phyloP scores from a whole-genome alignment of 1,140 invertebrate genomes.

The Philotrypesis tridentata region DNA sequence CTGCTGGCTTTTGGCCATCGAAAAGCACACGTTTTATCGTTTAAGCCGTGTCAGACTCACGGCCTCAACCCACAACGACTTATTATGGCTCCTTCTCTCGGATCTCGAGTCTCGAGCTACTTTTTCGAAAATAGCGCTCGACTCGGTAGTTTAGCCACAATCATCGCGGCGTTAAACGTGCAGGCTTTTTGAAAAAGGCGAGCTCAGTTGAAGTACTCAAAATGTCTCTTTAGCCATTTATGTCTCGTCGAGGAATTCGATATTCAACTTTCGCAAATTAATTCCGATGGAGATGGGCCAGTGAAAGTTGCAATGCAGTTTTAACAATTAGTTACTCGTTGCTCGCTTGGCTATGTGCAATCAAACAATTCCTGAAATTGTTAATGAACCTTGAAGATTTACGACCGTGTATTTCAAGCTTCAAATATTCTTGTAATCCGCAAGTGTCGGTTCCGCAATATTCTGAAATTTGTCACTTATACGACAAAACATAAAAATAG shows the following conservation, averaged over 20 bases:
- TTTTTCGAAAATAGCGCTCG: neutral
- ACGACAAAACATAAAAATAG: conserved; percentile 3
- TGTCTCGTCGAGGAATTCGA: neutral
- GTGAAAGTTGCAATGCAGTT: neutral
- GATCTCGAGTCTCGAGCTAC: neutral
- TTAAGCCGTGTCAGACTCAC: neutral
- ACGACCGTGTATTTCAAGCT: neutral
- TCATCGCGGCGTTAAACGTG: too few relatives aligned
- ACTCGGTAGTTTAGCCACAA: too few relatives aligned
- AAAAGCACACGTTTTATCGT: neutral
- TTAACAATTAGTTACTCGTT: neutral
- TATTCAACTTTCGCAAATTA: neutral
- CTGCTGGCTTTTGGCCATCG: neutral
- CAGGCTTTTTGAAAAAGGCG: too few relatives aligned
- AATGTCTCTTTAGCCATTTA: neutral
- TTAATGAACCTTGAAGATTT: neutral
- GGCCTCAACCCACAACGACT: conserved; percentile 1
- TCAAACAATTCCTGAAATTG: neutral
- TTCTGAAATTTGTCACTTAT: neutral
- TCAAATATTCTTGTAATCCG: neutral
- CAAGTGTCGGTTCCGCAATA: neutral
- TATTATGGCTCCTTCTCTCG: neutral
- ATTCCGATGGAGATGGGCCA: neutral
- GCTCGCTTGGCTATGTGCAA: neutral
- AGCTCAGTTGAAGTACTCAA: too few relatives aligned